These are phyloP conservation scores for Microchrysa polita DNA, from an alignment of 2,888 invertebrate genomes.

Conservation along the genomic window DNA sequence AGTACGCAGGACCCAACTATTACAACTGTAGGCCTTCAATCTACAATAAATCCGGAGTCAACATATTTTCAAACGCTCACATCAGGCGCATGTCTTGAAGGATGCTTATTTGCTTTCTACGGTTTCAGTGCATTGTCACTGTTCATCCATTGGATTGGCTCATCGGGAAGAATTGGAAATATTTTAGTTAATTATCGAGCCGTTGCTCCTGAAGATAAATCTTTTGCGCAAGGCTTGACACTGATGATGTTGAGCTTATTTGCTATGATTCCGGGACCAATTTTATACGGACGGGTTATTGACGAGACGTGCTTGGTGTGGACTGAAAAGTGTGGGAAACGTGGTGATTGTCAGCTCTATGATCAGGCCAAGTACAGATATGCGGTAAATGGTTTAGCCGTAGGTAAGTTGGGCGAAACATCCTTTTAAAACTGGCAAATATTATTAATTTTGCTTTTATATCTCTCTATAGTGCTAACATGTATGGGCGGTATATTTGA, in stretches of 20 bases:
- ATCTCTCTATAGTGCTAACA: slow-evolving; percentile 66
- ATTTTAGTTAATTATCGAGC: slow-evolving; percentile 73
- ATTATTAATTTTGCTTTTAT: background rate
- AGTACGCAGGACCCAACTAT: background rate
- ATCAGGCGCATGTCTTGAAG: slow-evolving; percentile 65
- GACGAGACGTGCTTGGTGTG: slow-evolving; percentile 75
- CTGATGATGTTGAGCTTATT: slow-evolving; percentile 71
- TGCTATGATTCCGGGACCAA: slow-evolving; percentile 76
- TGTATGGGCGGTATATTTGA: slow-evolving; percentile 70
- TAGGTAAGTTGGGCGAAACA: slow-evolving; percentile 61
- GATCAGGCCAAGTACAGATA: slow-evolving; percentile 70
- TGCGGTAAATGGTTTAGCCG: slow-evolving; percentile 68
- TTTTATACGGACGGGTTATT: slow-evolving; percentile 71
- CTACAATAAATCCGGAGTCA: background rate
- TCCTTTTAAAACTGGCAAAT: too few species aligned
- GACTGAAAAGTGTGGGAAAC: slow-evolving; percentile 71
- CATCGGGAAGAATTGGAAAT: slow-evolving; percentile 74
- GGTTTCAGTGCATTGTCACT: slow-evolving; percentile 66
- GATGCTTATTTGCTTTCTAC: slow-evolving; percentile 66
- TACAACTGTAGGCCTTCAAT: background rate
- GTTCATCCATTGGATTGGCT: slow-evolving; percentile 69
- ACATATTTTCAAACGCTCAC: slow-evolving; percentile 48
- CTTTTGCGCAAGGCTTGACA: slow-evolving; percentile 72
- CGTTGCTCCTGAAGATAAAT: slow-evolving; percentile 71
- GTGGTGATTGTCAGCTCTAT: slow-evolving; percentile 75